Evolutionary conservation across 2,888 invertebrate genomes (phyloP).

Genomic region (Myopa tessellatipennis): DNA sequence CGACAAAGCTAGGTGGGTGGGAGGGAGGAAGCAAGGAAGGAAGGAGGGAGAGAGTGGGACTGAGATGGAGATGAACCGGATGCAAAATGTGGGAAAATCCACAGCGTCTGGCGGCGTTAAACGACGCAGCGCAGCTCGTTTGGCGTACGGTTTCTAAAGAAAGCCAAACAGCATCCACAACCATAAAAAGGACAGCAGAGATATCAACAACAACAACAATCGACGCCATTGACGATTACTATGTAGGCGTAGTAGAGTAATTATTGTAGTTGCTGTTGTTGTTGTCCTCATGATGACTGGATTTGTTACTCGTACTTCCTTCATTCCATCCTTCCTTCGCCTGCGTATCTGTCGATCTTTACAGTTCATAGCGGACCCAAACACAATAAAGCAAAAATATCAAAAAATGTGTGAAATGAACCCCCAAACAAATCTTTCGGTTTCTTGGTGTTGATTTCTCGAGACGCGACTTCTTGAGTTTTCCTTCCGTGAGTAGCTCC

Average conservation of each 20-base stretch:
- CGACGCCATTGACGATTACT: constrained; percentile 1
- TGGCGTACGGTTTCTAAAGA: background rate
- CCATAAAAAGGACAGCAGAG: background rate
- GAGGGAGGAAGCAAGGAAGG: no score
- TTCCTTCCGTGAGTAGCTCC: no score
- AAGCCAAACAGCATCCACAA: background rate
- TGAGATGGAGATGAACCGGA: background rate
- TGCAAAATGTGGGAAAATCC: background rate
- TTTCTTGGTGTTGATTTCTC: no score
- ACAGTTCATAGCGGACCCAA: no score
- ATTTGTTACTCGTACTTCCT: no score
- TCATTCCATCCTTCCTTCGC: background rate
- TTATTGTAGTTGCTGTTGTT: background rate
- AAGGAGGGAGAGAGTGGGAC: no score
- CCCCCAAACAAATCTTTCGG: no score
- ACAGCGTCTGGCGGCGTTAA: background rate
- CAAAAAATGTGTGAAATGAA: no score
- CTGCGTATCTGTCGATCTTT: no score
- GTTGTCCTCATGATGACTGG: background rate
- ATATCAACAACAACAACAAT: background rate
- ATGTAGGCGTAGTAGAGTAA: background rate
- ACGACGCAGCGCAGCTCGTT: background rate
- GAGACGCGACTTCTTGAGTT: no score
- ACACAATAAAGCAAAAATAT: no score
- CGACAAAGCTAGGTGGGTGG: no score